These are phyloP conservation scores for Diaprepes abbreviatus DNA, from an alignment of 2,888 invertebrate genomes.

Conservation along the genomic window DNA sequence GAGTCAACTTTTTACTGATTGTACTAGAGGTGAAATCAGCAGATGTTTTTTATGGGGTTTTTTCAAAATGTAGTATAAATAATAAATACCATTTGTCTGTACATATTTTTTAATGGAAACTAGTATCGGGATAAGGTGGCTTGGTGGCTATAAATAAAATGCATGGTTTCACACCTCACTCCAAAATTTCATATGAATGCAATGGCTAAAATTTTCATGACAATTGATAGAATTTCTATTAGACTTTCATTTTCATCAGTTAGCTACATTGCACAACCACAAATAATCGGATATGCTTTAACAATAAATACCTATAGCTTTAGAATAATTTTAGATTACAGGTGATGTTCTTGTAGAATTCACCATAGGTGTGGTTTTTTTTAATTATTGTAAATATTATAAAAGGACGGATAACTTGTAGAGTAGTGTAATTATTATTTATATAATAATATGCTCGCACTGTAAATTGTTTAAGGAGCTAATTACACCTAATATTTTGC, in stretches of 20 bases:
- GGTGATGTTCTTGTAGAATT: neutral
- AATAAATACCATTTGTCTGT: too few relatives aligned
- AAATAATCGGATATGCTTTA: neutral
- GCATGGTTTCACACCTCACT: constrained; percentile 10
- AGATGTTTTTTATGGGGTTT: too few relatives aligned
- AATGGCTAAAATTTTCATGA: neutral
- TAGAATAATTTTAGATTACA: constrained; percentile 5
- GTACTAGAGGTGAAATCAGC: too few relatives aligned
- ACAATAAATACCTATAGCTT: neutral
- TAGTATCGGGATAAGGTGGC: neutral
- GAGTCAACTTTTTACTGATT: too few relatives aligned
- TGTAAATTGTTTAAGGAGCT: constrained; percentile 3
- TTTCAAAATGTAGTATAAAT: too few relatives aligned
- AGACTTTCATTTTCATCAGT: neutral
- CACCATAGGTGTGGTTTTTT: constrained; percentile 10
- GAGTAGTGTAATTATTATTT: constrained; percentile 38
- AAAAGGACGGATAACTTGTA: constrained; percentile 34
- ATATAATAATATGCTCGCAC: neutral
- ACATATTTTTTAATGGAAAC: constrained; percentile 17
- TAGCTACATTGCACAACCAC: neutral
- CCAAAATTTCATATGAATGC: constrained; percentile 9
- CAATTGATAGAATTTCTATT: neutral
- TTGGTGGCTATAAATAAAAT: neutral
- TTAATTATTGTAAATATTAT: constrained; percentile 18
- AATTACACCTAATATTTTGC: too few relatives aligned